phyloP scores from a whole-genome alignment of 2,113 vertebrate species.

The Toxotes chatareus region DNA sequence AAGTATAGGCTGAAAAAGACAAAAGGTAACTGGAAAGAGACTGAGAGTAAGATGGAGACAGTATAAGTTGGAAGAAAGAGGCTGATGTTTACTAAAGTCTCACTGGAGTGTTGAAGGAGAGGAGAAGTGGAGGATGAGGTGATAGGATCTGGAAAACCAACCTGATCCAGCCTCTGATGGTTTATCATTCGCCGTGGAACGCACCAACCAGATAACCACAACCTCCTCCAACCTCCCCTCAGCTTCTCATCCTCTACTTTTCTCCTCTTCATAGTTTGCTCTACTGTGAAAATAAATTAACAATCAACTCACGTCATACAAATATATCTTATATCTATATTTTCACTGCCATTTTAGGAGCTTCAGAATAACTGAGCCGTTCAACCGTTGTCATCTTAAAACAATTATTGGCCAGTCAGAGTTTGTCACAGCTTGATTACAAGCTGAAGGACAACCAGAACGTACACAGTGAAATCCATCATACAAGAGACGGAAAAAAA shows the following conservation, averaged over 20 bases:
- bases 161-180: conserved; percentile 57
- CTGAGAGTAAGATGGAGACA: conserved; percentile 18
- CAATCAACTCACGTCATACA: neutral
- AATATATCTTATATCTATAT: neutral
- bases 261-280: neutral
- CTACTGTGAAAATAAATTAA: neutral
- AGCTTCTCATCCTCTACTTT: neutral
- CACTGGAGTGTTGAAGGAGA: conserved; percentile 17
- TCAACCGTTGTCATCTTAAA: neutral
- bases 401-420: neutral
- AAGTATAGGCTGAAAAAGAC: conserved; percentile 12
- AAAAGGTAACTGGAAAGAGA: conserved; percentile 14
- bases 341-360: neutral
- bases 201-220: conserved; percentile 56
- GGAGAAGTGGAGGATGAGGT: conserved; percentile 22
- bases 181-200: conserved; percentile 67
- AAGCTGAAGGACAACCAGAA: neutral
- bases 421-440: neutral
- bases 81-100: conserved; percentile 50
- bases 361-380: neutral
- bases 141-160: conserved; percentile 80
- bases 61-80: neutral
- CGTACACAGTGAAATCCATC: too few relatives aligned
- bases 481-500: too few relatives aligned
- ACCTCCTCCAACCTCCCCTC: neutral